phyloP scores from a whole-genome alignment of 2,113 vertebrate genomes.

The Dipodomys ordii region DNA sequence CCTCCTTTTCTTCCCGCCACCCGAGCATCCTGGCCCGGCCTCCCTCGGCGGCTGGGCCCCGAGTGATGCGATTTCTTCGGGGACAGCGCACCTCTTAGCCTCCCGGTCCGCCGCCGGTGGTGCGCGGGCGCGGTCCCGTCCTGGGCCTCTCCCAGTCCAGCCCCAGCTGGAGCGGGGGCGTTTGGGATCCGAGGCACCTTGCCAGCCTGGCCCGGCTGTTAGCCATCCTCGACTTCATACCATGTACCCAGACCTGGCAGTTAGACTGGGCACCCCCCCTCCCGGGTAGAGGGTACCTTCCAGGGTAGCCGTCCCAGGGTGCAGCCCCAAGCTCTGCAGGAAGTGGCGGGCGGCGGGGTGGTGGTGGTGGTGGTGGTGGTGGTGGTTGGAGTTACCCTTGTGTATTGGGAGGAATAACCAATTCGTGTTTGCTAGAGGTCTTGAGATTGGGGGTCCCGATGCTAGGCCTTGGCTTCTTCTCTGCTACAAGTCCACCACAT shows the following conservation, averaged over 20 bases:
- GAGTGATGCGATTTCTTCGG: constrained; percentile 6
- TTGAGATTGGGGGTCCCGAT: background rate
- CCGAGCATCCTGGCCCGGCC: constrained; percentile 61
- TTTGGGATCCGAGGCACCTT: background rate
- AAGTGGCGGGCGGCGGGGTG: no score
- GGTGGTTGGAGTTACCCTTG: background rate
- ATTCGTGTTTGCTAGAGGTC: background rate
- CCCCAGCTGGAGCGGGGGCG: constrained; percentile 22
- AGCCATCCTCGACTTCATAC: constrained; percentile 5
- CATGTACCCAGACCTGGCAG: background rate
- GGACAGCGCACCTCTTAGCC: constrained; percentile 24
- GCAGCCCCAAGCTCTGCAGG: background rate
- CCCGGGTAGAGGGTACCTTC: background rate
- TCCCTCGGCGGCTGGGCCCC: background rate
- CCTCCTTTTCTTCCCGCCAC: constrained; percentile 50
- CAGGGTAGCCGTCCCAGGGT: background rate
- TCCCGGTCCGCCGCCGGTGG: constrained; percentile 4
- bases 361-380: background rate
- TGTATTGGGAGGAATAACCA: fast-evolving
- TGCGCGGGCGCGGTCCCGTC: constrained; percentile 28
- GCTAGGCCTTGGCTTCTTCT: background rate
- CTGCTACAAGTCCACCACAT: constrained; percentile 20
- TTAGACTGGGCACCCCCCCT: background rate
- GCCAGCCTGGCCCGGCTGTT: background rate
- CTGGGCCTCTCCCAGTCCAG: constrained; percentile 41